Conservation (phyloP, 2,113 vertebrate genomes). For the Aspiorhynchus laticeps region DNA sequence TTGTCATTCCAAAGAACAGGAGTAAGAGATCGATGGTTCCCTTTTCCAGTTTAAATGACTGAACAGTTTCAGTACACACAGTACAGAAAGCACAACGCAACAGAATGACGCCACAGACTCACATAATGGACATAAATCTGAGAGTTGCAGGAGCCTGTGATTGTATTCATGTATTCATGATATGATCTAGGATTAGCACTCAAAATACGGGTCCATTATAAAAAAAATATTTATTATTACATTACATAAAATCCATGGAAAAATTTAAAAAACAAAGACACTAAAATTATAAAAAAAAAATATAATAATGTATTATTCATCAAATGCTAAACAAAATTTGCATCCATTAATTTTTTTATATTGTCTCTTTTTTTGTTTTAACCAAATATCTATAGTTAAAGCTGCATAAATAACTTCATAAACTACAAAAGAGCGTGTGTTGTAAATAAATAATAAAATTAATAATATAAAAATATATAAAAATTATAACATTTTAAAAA, state of each 20-base stretch:
- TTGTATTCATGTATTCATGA: background rate
- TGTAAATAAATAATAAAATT: background rate
- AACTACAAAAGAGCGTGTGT: background rate
- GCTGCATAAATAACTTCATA: background rate
- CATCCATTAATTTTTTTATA: background rate
- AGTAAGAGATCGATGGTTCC: constrained; percentile 23
- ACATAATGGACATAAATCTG: background rate
- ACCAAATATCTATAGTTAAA: background rate
- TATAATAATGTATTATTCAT: background rate
- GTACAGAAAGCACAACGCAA: background rate
- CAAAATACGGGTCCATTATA: background rate
- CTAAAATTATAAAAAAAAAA: background rate
- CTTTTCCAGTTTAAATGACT: constrained; percentile 40
- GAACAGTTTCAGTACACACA: constrained; percentile 10
- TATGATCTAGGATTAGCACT: background rate
- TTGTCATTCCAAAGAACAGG: constrained; percentile 19
- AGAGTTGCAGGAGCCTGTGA: background rate
- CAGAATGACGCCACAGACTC: background rate
- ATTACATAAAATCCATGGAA: background rate
- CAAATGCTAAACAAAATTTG: background rate
- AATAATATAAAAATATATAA: background rate
- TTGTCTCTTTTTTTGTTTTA: background rate
- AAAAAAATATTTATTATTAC: background rate
- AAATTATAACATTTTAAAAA: background rate
- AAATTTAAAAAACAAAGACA: background rate